Conservation (phyloP, 2,797 vertebrate genomes). For the Poeciliopsis paucimaculata region DNA sequence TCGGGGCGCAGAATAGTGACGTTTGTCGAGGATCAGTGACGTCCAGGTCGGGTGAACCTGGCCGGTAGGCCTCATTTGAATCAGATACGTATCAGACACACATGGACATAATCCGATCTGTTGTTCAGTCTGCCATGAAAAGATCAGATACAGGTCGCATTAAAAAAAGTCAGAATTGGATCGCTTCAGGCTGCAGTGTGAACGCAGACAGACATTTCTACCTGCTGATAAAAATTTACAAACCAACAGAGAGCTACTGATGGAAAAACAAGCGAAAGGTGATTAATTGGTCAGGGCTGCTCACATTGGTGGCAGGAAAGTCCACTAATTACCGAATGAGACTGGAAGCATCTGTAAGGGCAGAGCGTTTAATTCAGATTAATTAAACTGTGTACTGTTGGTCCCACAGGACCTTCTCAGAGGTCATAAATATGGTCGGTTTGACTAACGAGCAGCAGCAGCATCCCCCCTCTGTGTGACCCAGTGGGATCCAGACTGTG, state of each 20-base stretch:
- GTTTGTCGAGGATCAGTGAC: too few relatives aligned
- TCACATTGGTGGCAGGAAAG: slow-evolving; percentile 33
- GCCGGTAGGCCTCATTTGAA: too few relatives aligned
- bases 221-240: slow-evolving; percentile 34
- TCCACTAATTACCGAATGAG: slow-evolving; percentile 53
- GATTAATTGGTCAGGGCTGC: slow-evolving; percentile 44
- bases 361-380: slow-evolving; percentile 55
- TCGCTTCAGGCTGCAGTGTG: too few relatives aligned
- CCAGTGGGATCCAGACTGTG: slow-evolving; percentile 30
- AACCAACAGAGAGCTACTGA: slow-evolving; percentile 27
- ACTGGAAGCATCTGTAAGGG: slow-evolving; percentile 51
- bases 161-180: too few relatives aligned
- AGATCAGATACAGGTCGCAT: too few relatives aligned
- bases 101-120: too few relatives aligned
- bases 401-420: slow-evolving; percentile 30
- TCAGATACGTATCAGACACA: too few relatives aligned
- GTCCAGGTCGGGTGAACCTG: too few relatives aligned
- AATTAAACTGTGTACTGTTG: slow-evolving; percentile 47
- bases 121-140: too few relatives aligned
- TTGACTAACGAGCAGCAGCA: slow-evolving; percentile 16
- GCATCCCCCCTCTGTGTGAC: slow-evolving; percentile 38
- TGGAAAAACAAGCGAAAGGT: slow-evolving; percentile 24
- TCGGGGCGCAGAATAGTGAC: too few relatives aligned
- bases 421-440: slow-evolving; percentile 35
- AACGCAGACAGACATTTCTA: slow-evolving; percentile 10